Base-by-base conservation (phyloP, 2,888 invertebrate genomes). In the Yponomeuta evonymella region DNA sequence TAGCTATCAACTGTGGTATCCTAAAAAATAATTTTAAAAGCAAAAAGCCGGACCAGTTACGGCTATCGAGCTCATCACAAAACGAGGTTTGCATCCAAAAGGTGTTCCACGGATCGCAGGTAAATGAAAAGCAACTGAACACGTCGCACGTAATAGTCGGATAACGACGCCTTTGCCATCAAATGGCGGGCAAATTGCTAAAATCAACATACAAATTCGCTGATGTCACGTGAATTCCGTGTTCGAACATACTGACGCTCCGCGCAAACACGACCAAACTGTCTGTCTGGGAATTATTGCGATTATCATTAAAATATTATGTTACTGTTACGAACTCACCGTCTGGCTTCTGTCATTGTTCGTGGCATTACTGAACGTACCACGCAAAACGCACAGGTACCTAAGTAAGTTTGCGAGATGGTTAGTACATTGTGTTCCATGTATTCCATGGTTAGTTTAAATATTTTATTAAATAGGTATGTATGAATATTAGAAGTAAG, bases 121-220 rank as follows among this genome's bases (percentile, higher is more conserved):
- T 58, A 58, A 58, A 15, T 15, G 51, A 58, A 58, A 58, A 58
- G 15, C 51, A 58, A 15, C 51, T 12, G 15, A 15, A 58, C 51
- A 58, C 51, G 51, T 58, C 12, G 15, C 51, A 15, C 51, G 51
- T 15, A 58, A 58, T 58, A 58, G 51, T 58, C 51, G 51, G 51
- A 58, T 58, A 58, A 58, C 51, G 51, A 15, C 15, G 51, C 51
- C 51, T 58, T 58, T 58, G 65, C 64, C 64, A 64, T 64, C 64
- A 64, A 64, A 30, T 64, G 64, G 30, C 29, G 33, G 65, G 65
- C 11, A 33, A 65, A 65, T 65, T 65, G 65, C 29, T 65, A 65
- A 65, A 65, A 65, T 65, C 65, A 65, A 65, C 65, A 65, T 33
- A 30, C 65, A 65, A 65, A 30, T 30, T 65, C 33, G 51, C 51